Evolutionary conservation across 1,140 invertebrate genomes (phyloP), one percentile per base, ranked within the genome.

Genomic region (Camponotus floridanus): DNA sequence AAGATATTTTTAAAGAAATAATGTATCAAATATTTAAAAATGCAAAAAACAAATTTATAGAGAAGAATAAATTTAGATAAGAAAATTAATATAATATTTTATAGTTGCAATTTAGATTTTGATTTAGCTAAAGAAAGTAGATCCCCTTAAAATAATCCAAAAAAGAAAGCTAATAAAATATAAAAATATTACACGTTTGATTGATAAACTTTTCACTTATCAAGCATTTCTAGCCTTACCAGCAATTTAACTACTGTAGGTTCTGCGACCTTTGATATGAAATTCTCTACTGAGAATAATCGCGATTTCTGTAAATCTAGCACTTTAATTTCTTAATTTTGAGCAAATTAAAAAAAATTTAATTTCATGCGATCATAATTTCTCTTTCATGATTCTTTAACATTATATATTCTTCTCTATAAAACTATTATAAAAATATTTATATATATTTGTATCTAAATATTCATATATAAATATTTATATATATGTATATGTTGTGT

Each of bases 211-310:
- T 6, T 21, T 33, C 11, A n/a, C 26, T 26, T 62, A 62, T 61
- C 45, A 76, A 21, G 18, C 21, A 74, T 2, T 33, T 11, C 3
- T 51, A 51, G 11, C 2, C 2, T 64, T 21, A 33, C 26, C 31
- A 33, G 39, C 15, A n/a, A 6, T 5, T 45, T 68, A 57, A 42
- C 36, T 42, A 42, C 18, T 67, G 42, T 1, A 2, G 15, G 26
- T 55, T 31, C 18, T 9, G 3, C 4, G 3, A 33, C 11, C 15
- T 9, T 80, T 8, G 45, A 71, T 33, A 33, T 11, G 2, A 2
- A 57, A 5, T 59, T 70, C 1, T 70, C 51, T n/a, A 59, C 26
- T 71, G 26, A 33, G 45, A 51, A 15, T 73, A 81, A n/a, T 59
- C 0, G 0, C 3, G 48, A 26, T 64, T 76, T 7, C 57, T 76